These are phyloP conservation scores for Drosophila murphyi DNA, from an alignment of 1,140 invertebrate genomes.

Conservation along the genomic window DNA sequence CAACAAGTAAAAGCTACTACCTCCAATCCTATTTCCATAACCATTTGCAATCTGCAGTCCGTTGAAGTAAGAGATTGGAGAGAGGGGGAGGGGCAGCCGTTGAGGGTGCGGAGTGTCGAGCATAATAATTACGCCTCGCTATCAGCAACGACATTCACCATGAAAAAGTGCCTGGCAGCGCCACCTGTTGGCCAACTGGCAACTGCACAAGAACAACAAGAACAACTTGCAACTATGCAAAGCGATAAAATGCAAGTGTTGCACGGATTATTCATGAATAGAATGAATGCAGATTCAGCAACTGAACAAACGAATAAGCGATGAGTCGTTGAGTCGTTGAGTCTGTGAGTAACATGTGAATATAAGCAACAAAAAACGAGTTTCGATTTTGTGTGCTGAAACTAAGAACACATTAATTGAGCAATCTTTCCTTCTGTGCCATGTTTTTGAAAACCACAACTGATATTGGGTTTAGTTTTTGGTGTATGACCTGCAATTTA, in stretches of 20 bases:
- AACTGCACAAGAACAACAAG: conserved; percentile 32
- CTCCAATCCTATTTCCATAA: conserved; percentile 19
- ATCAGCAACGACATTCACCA: conserved; percentile 71
- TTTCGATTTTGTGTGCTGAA: no score
- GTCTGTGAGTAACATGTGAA: not conserved
- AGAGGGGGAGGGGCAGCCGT: no score
- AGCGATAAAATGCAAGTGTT: conserved; percentile 81
- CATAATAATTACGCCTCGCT: conserved; percentile 78
- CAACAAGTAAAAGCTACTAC: not conserved
- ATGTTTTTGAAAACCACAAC: no score
- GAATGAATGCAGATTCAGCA: conserved; percentile 69
- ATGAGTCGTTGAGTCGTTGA: not conserved
- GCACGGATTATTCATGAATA: conserved; percentile 77
- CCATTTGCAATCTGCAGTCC: conserved; percentile 14
- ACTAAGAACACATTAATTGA: no score
- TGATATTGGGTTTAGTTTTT: no score
- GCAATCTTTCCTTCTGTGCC: no score
- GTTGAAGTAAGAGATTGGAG: no score
- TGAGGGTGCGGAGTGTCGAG: conserved; percentile 32
- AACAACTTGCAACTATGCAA: conserved; percentile 60
- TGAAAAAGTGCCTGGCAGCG: conserved; percentile 72
- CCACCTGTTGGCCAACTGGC: conserved; percentile 73
- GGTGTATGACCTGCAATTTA: not conserved
- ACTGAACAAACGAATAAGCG: conserved; percentile 18
- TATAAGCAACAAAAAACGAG: no score